These are phyloP conservation scores for Oscarella lobularis DNA, from an alignment of 37 sponge, comb jelly and placozoan genomes.

Conservation along the genomic window DNA sequence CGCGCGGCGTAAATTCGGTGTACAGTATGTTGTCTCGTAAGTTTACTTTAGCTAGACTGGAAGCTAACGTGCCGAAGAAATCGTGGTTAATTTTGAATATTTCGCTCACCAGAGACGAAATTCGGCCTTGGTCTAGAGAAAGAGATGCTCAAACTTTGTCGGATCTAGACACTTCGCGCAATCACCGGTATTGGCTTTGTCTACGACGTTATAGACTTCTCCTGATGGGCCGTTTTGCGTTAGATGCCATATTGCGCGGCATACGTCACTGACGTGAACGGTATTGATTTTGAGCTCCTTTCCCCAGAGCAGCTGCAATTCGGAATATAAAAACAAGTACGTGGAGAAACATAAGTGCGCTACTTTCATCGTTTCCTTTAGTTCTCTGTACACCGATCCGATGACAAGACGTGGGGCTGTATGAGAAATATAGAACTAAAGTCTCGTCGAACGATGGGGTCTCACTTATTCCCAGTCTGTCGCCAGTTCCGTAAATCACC, in stretches of 20 bases:
- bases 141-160: neutral
- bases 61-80: constrained; percentile 74
- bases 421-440: too few relatives aligned
- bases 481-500: constrained; percentile 80
- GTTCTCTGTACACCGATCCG: constrained; percentile 55
- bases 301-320: constrained; percentile 75
- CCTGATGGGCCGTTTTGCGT: constrained; percentile 24
- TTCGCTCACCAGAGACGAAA: constrained; percentile 40
- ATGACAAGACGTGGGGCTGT: constrained; percentile 54
- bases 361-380: constrained; percentile 70
- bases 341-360: neutral
- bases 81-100: constrained; percentile 71
- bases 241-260: constrained; percentile 73
- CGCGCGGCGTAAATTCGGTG: neutral
- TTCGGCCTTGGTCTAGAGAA: constrained; percentile 49
- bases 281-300: constrained; percentile 87
- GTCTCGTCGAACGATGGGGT: constrained; percentile 6
- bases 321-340: neutral
- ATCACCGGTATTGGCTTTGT: constrained; percentile 69
- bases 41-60: constrained; percentile 73
- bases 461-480: constrained; percentile 54
- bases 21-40: neutral
- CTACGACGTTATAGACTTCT: constrained; percentile 82
- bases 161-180: neutral
- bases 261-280: constrained; percentile 86